Conservation (phyloP, 2,797 vertebrate genomes). For the Gadopsis bispinosus region DNA sequence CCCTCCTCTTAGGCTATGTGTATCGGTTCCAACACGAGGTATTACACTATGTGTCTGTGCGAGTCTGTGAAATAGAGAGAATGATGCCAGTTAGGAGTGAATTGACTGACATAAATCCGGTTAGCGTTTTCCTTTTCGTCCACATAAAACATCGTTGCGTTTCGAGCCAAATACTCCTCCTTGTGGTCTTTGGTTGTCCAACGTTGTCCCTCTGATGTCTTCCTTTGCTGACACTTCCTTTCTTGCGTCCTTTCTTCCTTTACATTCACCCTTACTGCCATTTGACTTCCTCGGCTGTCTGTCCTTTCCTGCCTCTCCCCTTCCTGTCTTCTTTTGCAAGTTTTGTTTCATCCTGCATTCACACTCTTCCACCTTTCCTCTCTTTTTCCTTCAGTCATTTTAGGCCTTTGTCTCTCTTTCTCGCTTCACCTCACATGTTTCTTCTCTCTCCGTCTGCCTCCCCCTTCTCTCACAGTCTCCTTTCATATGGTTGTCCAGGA, state of each 20-base stretch:
- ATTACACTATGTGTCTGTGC: conserved; percentile 74
- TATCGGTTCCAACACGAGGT: conserved; percentile 79
- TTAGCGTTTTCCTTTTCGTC: conserved; percentile 48
- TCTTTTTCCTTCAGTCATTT: conserved; percentile 26
- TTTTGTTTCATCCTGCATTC: conserved; percentile 8
- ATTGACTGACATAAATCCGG: conserved; percentile 76
- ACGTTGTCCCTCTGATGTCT: neutral
- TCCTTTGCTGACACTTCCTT: neutral
- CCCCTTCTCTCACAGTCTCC: conserved; percentile 3
- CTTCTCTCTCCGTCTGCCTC: conserved; percentile 25
- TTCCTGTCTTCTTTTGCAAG: neutral
- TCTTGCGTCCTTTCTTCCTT: conserved; percentile 1
- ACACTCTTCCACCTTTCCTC: conserved; percentile 16
- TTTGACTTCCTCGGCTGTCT: conserved; percentile 3
- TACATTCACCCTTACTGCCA: neutral
- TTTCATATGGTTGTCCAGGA: conserved; percentile 70
- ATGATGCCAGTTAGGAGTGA: conserved; percentile 68
- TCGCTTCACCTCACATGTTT: conserved; percentile 1
- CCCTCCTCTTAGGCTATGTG: conserved; percentile 84
- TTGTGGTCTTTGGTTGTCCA: conserved; percentile 15
- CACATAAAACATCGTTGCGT: conserved; percentile 26
- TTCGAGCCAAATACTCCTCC: conserved; percentile 40
- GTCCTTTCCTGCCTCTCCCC: neutral
- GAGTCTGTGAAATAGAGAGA: conserved; percentile 61
- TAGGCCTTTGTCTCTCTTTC: neutral